Evolutionary conservation across 2,113 vertebrate genomes (phyloP), one percentile per base, ranked within the genome.

Genomic region (Cyrtonyx montezumae): DNA sequence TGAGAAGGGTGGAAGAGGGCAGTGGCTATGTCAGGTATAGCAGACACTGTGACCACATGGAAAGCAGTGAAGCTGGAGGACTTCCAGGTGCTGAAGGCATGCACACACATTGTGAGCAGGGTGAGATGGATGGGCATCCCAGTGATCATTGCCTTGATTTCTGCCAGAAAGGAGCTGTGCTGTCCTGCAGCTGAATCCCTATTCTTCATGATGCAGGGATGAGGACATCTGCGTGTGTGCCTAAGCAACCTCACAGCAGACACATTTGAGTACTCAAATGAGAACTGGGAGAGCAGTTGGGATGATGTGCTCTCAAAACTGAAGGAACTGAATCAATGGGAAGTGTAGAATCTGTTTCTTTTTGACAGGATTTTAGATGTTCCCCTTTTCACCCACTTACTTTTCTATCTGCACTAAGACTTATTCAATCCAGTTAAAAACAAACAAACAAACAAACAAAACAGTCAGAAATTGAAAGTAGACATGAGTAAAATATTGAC

Each of bases 281-380:
- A 68, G 61, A 9, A 70, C 10, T 59, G n/a, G 18, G 13, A 79
- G 34, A 49, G 12, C 20, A 69, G 6, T 6, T 40, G 59, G 25
- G 34, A 56, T 13, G 61, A 75, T 19, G 23, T 1, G 1, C 0
- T 1, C 49, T 40, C 46, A 82, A 68, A 89, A 23, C n/a, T n/a
- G 28, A 82, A 79, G 81, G 75, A 91, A 88, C 34, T 65, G 69
- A 65, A 58, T 34, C 58, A 82, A 83, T 18, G 12, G 32, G 36
- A 93, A 91, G 16, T 40, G 26, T 22, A 89, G 67, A 78, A 84
- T 22, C 1, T 0, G 1, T 65, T 88, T 91, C 79, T 87, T 23
- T 91, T 89, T 88, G 49, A 83, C 11, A n/a, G 26, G 46, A 74
- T 75, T 80, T 79, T 42, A 95, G 69, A 77, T 34, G 26, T 63